Percentiles rank a stretch among this genome's conserved stretches.
These are phyloP conservation scores for Hippopotamus amphibius DNA, from an alignment of 2,113 vertebrate species.

Conservation along the genomic window DNA sequence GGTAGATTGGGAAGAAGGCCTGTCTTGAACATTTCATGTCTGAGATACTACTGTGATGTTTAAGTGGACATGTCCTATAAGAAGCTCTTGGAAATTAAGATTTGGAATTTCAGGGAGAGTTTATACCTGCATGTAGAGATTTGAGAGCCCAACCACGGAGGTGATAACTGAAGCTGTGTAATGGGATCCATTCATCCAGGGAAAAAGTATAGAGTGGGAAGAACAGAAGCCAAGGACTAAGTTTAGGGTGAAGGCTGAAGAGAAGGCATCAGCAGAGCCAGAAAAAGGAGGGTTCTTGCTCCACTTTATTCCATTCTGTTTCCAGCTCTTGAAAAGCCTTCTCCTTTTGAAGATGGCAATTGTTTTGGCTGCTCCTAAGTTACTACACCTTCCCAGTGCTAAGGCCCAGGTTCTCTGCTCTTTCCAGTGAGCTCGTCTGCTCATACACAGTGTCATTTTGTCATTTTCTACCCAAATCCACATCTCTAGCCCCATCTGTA, in stretches of 20 bases:
- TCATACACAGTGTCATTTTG: not conserved
- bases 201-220: not conserved
- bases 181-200: not conserved
- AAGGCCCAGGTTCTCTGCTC: not conserved
- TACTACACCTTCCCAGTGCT: not conserved
- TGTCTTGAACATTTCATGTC: not conserved
- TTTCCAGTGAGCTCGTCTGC: not conserved
- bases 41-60: not conserved
- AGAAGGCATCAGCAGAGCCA: not conserved
- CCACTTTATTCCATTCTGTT: not conserved
- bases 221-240: not conserved
- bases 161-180: not conserved
- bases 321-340: not conserved
- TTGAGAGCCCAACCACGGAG: not conserved
- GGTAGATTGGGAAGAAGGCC: not conserved
- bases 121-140: not conserved
- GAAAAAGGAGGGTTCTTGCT: not conserved
- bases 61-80: not conserved
- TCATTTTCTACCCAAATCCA: not conserved
- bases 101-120: not conserved
- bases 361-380: not conserved
- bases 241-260: not conserved
- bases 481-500: not conserved
- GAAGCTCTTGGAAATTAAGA: constrained; percentile 19
- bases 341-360: not conserved